Evolutionary conservation across 1,140 invertebrate species (phyloP), one percentile per base, ranked within the genome.

Genomic region (Euura lappo): DNA sequence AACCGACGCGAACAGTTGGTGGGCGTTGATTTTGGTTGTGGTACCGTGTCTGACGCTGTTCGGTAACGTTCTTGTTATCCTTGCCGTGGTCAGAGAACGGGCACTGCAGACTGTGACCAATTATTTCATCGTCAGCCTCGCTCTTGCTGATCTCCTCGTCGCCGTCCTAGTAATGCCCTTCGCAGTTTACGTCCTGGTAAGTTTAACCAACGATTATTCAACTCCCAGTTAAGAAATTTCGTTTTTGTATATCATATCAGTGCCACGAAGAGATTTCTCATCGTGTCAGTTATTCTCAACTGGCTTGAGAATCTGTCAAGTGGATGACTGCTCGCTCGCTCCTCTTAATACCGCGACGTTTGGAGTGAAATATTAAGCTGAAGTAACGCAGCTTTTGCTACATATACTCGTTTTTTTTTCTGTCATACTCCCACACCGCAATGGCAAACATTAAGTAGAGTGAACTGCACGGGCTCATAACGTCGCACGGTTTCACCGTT

Each of bases 101-200:
- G 92, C 94, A 68, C 86, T 99, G 66, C 96, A 98, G 84, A 98
- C 97, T 6, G 96, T 96, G 72, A 99, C 98, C 69, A 99, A 99
- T 89, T 99, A 99, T 88, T 99, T 99, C 89, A 99, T 99, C 84
- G 97, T 99, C 77, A 98, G 96, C 75, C 89, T 99, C 77, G 98
- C 98, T n/a, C 92, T 99, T 7, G 98, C 98, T 10, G 98, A 99
- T 89, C 91, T 99, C 42, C 90, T 99, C 73, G 98, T 99, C 2
- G 98, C 97, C 44, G 93, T 97, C 4, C 92, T 98, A 67, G 98
- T 99, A 74, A 99, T 99, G 98, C 98, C 98, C 10, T 98, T 98
- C 85, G 98, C 96, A 72, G 97, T 99, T 79, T 99, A 99, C 89
- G 94, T 98, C 86, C 91, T 97, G 94, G 96, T 98, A 88, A 95